Percentiles rank a stretch among this genome's conserved stretches.
Evolutionary conservation across 2,113 vertebrate species (phyloP).

Genomic region (Australoheros scitulus): DNA sequence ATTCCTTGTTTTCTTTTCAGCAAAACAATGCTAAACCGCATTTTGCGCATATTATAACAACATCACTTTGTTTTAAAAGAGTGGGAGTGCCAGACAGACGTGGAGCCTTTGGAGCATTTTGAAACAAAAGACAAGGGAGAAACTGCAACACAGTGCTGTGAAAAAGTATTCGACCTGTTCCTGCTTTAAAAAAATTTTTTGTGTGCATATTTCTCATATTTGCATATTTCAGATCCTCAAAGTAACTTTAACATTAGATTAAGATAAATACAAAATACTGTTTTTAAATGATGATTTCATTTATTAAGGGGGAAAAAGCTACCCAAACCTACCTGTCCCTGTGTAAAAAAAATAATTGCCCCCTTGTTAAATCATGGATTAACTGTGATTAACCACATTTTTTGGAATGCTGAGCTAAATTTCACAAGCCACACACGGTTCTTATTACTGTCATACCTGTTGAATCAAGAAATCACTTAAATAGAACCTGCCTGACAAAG

Average conservation of each 20-base stretch:
- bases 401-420: too few species aligned
- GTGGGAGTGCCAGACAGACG: accelerated
- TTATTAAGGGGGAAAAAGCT: too few species aligned
- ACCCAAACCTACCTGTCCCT: not conserved
- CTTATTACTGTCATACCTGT: too few species aligned
- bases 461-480: too few species aligned
- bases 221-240: not conserved
- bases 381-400: not conserved
- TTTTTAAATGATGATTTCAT: too few species aligned
- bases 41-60: not conserved
- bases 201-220: not conserved
- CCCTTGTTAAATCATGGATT: not conserved
- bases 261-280: not conserved
- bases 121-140: not conserved
- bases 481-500: too few species aligned
- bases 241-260: not conserved
- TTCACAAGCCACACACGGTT: too few species aligned
- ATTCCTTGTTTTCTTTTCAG: too few species aligned
- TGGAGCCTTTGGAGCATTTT: not conserved
- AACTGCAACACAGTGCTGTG: not conserved
- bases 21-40: not conserved
- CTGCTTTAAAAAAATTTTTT: not conserved
- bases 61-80: not conserved
- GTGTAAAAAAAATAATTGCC: not conserved
- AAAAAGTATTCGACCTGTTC: not conserved